Percentiles rank a stretch among this genome's conserved stretches.
Evolutionary conservation across 2,888 invertebrate genomes (phyloP).

Genomic region (Drosophila peninsularis): DNA sequence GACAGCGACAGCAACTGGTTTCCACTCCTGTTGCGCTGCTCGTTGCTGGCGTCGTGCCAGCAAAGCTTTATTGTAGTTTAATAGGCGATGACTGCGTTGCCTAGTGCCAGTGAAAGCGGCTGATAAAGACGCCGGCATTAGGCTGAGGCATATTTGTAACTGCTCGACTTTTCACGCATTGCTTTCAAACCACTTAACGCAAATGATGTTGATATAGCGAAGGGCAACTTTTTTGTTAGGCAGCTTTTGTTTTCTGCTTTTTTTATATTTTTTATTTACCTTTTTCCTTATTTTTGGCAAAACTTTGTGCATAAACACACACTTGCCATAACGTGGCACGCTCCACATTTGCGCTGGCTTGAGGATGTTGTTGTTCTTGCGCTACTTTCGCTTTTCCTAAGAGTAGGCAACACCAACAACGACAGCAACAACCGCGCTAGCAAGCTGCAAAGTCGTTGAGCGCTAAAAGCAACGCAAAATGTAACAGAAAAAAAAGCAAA

Average conservation of each 20-base stretch:
- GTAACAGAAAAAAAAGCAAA: slow-evolving; percentile 25
- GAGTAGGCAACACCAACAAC: slow-evolving; percentile 63
- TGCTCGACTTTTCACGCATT: slow-evolving; percentile 66
- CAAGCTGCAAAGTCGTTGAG: slow-evolving; percentile 71
- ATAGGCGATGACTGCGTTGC: slow-evolving; percentile 48
- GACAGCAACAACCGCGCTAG: slow-evolving; percentile 39
- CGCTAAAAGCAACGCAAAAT: slow-evolving; percentile 74
- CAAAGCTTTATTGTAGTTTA: slow-evolving; percentile 68
- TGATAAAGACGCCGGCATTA: slow-evolving; percentile 55
- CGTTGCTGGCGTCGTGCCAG: slow-evolving; percentile 55
- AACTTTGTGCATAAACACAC: slow-evolving; percentile 68
- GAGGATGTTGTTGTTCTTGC: slow-evolving; percentile 69
- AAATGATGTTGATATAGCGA: slow-evolving; percentile 77
- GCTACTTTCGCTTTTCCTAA: slow-evolving; percentile 57
- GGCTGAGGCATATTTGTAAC: slow-evolving; percentile 61
- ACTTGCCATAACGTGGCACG: slow-evolving; percentile 63
- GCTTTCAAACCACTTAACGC: slow-evolving; percentile 73
- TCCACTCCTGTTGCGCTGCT: slow-evolving; percentile 35
- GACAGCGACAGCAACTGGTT: slow-evolving; percentile 33
- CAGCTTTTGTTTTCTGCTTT: background rate
- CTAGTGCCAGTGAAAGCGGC: slow-evolving; percentile 38
- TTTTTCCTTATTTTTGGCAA: slow-evolving; percentile 27
- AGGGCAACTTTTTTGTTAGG: slow-evolving; percentile 54
- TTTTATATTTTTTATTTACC: slow-evolving; percentile 5
- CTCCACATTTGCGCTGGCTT: slow-evolving; percentile 39